Conservation (phyloP, 2,888 invertebrate species). For the Microctonus hyperodae region DNA sequence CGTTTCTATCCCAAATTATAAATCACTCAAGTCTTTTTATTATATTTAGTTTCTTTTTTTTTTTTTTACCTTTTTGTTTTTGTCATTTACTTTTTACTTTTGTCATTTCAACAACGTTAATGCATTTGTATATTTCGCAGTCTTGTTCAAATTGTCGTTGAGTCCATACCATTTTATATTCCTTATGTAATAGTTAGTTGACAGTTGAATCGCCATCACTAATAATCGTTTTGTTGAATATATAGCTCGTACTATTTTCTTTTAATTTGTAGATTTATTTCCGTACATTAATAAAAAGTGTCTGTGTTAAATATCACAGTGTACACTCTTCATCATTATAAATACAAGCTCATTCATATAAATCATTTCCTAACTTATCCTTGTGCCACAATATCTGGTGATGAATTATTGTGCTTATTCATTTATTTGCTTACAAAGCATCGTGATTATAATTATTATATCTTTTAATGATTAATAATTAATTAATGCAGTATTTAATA, state of each 20-base stretch:
- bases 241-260: background rate
- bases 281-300: background rate
- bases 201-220: slow-evolving; percentile 32
- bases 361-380: background rate
- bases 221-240: slow-evolving; percentile 26
- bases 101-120: slow-evolving; percentile 27
- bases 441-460: background rate
- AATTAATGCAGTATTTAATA: background rate
- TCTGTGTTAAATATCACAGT: background rate
- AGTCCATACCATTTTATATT: slow-evolving; percentile 17
- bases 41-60: slow-evolving; percentile 18
- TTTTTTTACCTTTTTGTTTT: slow-evolving; percentile 48
- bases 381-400: background rate
- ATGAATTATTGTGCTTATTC: slow-evolving; percentile 6
- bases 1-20: slow-evolving; percentile 1
- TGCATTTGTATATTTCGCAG: slow-evolving; percentile 58
- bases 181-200: slow-evolving; percentile 24
- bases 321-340: slow-evolving; percentile 5
- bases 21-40: slow-evolving; percentile 14
- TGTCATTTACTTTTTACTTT: slow-evolving; percentile 61
- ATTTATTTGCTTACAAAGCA: slow-evolving; percentile 4
- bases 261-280: background rate
- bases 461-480: background rate
- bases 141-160: slow-evolving; percentile 33
- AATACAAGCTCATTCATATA: background rate